Percentiles rank a stretch among this genome's conserved stretches.
phyloP scores from a whole-genome alignment of 2,888 invertebrate genomes.

The Anodontia alba region DNA sequence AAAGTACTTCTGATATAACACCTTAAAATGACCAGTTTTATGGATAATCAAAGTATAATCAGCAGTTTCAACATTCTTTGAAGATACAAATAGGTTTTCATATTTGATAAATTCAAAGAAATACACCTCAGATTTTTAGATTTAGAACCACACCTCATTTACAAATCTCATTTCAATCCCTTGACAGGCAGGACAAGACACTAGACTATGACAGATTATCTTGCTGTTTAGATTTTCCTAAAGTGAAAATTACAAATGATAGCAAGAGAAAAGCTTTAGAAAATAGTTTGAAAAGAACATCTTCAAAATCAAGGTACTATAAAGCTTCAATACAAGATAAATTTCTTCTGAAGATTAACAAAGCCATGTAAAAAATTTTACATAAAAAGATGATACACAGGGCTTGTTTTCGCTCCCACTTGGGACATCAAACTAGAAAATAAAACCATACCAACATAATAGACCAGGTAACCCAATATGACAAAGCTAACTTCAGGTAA shows the following conservation, averaged over 20 bases:
- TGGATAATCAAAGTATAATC: too few relatives aligned
- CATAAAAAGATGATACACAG: not conserved
- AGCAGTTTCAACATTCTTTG: too few relatives aligned
- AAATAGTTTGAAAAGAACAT: not conserved
- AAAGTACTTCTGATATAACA: too few relatives aligned
- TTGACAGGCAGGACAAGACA: too few relatives aligned
- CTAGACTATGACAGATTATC: not conserved
- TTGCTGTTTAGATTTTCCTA: not conserved
- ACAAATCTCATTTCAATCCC: too few relatives aligned
- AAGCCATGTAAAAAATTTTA: not conserved
- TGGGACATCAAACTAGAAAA: slow-evolving; percentile 14
- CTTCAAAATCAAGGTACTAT: not conserved
- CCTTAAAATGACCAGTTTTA: too few relatives aligned
- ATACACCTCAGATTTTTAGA: too few relatives aligned
- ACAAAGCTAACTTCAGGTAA: slow-evolving; percentile 23
- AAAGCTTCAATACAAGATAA: slow-evolving; percentile 13
- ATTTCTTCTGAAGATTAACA: not conserved
- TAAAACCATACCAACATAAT: not conserved
- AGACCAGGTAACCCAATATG: slow-evolving; percentile 12
- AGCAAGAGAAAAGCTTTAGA: not conserved
- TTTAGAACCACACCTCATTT: too few relatives aligned
- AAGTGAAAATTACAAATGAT: not conserved
- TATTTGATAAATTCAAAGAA: too few relatives aligned
- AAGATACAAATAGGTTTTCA: too few relatives aligned
- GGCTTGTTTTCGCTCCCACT: slow-evolving; percentile 5